Base-by-base conservation (phyloP, 2,113 vertebrate species). In the Callipepla squamata region DNA sequence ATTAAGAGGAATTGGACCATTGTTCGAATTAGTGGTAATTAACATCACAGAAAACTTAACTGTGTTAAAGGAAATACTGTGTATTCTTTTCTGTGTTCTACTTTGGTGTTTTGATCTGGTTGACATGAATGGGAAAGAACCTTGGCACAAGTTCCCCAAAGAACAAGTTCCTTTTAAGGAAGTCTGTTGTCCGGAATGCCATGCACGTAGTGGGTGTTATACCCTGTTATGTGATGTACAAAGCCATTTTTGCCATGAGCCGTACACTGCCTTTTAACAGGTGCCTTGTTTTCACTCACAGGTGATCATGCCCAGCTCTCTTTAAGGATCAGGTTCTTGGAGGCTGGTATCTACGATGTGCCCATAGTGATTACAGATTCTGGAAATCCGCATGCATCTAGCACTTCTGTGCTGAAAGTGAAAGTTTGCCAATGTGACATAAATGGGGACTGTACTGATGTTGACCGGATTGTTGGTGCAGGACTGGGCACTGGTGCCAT, bases 331-430 rank as follows among this genome's bases (percentile, higher is more conserved):
- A 98, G 98, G 75, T 99, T 98, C 95, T 97, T 99, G 44, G 99
- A 99, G 89, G 98, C 98, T 30, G 99, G 99, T 5, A 98, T 99
- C 96, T 99, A 99, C 7, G 98, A 98, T 23, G 97, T 99, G 78
- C 99, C 99, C 59, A 98, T 99, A 96, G 98, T 98, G 67, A 99
- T 99, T 96, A 99, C 99, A 6, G 99, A 99, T 96, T 99, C 99
- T 5, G 99, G 99, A 82, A 99, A 99, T 96, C 98, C 98, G 86
- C 98, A 99, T 72, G 98, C 99, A 96, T 98, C 98, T 69, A 99
- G 99, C 96, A 99, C 98, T 48, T 99, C 99, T 4, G 97, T 99
- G 96, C 98, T 99, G 72, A 98, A 98, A 3, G 98, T 99, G 93
- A 99, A 99, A 92, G 99, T 99, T 91, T 99, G 99, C 93, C 98